These are phyloP conservation scores for Cheilosia pagana DNA, from an alignment of 2,888 invertebrate genomes.

Conservation along the genomic window DNA sequence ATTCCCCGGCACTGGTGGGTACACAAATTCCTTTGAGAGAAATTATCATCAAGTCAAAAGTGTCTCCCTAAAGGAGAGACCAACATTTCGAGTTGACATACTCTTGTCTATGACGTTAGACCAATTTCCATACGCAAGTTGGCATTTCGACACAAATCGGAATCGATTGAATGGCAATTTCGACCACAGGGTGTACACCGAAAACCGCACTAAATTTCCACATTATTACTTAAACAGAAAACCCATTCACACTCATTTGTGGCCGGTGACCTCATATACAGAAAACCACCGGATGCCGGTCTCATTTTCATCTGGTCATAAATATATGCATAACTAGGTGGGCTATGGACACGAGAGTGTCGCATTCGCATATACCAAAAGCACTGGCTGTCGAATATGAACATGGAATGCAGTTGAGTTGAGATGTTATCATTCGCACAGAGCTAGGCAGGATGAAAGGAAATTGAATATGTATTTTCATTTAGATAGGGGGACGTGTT, in stretches of 20 bases:
- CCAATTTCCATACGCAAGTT: background rate
- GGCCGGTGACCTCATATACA: conserved; percentile 24
- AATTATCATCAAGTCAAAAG: background rate
- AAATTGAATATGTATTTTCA: conserved; percentile 24
- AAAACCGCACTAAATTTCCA: conserved; percentile 19
- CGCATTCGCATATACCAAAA: background rate
- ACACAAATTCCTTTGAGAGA: conserved; percentile 1
- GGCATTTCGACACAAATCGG: background rate
- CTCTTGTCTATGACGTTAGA: background rate
- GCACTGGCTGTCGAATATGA: background rate
- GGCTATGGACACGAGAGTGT: background rate
- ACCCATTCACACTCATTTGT: conserved; percentile 40
- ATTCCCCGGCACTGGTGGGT: background rate
- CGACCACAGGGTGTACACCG: conserved; percentile 12
- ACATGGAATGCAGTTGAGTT: background rate
- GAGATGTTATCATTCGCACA: conserved; percentile 1
- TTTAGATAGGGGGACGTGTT: background rate
- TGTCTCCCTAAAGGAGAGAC: background rate
- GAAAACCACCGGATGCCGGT: conserved; percentile 25
- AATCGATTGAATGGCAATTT: conserved; percentile 19
- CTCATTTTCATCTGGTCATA: conserved; percentile 24
- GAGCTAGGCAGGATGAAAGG: background rate
- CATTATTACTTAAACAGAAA: conserved; percentile 35
- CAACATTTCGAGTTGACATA: background rate
- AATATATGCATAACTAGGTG: background rate